A percentile compares a stretch with the other conserved stretches of the same genome.
Conservation (phyloP, 2,113 vertebrate species). For the Hoplias malabaricus region DNA sequence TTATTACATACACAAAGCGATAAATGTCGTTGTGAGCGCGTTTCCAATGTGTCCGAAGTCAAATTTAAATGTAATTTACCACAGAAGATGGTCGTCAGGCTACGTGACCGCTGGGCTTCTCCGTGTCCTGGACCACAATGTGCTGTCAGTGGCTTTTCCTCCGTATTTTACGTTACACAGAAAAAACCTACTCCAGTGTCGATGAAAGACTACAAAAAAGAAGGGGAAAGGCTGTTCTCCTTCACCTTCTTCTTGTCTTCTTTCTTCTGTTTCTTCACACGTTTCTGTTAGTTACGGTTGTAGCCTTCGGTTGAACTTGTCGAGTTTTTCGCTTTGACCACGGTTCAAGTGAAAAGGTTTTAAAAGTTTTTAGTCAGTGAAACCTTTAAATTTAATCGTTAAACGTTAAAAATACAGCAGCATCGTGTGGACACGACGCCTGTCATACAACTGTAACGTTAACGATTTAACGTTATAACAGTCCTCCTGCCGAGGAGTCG, state of each 20-base stretch:
- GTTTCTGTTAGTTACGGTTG: neutral
- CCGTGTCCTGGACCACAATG: neutral
- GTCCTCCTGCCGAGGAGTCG: slow-evolving; percentile 35
- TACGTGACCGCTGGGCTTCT: slow-evolving; percentile 3
- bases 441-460: slow-evolving; percentile 51
- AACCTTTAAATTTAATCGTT: neutral
- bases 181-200: neutral
- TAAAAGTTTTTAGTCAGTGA: neutral
- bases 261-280: neutral
- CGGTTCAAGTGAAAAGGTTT: neutral
- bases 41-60: neutral
- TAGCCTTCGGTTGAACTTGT: slow-evolving; percentile 17
- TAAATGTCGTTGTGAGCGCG: neutral
- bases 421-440: slow-evolving; percentile 76
- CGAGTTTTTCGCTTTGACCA: neutral
- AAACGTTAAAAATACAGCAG: slow-evolving; percentile 50
- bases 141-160: neutral
- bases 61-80: neutral
- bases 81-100: neutral
- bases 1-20: too few species aligned
- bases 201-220: neutral
- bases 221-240: neutral
- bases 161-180: neutral
- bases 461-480: too few species aligned
- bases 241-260: neutral